Percentiles rank a stretch among this genome's conserved stretches.
phyloP scores from a whole-genome alignment of 2,888 invertebrate genomes.

The Xylophagus ater region DNA sequence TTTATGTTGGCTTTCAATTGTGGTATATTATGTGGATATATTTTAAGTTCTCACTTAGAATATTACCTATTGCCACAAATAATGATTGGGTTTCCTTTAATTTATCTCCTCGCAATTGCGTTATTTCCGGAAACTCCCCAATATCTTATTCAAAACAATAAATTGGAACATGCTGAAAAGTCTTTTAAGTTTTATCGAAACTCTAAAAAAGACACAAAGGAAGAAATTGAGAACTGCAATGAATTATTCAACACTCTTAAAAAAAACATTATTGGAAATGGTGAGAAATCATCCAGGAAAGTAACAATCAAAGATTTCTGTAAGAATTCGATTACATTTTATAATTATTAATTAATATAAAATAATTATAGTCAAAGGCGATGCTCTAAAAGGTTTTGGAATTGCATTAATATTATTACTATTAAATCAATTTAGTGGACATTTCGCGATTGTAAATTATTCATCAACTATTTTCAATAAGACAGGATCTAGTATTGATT shows the following conservation, averaged over 20 bases:
- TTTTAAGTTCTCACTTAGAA: constrained; percentile 26
- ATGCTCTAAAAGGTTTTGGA: constrained; percentile 25
- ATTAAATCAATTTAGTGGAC: constrained; percentile 29
- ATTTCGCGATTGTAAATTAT: constrained; percentile 32
- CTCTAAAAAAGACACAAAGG: constrained; percentile 19
- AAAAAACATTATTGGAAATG: constrained; percentile 13
- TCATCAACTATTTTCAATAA: constrained; percentile 31
- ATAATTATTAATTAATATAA: neutral
- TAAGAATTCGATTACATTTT: constrained; percentile 19
- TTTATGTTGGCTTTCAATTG: constrained; percentile 29
- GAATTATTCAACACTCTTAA: constrained; percentile 22
- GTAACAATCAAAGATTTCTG: constrained; percentile 25
- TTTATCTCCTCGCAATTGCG: constrained; percentile 23
- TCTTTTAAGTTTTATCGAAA: constrained; percentile 30
- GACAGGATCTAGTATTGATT: constrained; percentile 27
- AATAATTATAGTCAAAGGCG: constrained; percentile 22
- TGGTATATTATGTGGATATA: constrained; percentile 30
- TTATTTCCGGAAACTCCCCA: constrained; percentile 32
- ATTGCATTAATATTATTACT: constrained; percentile 23
- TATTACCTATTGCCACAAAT: constrained; percentile 29
- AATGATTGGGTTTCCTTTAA: constrained; percentile 25
- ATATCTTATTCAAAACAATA: constrained; percentile 23
- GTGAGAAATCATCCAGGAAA: neutral
- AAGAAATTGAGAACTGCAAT: constrained; percentile 20
- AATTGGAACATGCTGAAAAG: constrained; percentile 23